Conservation (phyloP, 2,113 vertebrate genomes). For the Ammospiza caudacuta region DNA sequence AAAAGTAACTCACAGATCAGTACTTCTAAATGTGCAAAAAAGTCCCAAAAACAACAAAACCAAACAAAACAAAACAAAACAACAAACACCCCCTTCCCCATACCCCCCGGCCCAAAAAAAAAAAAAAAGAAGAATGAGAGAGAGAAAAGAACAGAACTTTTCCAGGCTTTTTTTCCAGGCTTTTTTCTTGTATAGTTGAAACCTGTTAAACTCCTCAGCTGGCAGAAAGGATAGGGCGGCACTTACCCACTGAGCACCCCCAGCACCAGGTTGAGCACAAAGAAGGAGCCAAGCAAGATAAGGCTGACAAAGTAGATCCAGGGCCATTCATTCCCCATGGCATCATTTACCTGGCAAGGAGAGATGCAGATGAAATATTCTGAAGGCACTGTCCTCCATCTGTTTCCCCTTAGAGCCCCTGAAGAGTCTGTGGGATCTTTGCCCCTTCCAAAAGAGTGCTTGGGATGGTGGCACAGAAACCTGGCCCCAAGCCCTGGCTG, state of each 20-base stretch:
- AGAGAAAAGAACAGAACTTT: not conserved
- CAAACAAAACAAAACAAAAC: too few relatives aligned
- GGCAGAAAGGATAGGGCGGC: not conserved
- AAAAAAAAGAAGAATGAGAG: not conserved
- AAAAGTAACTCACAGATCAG: not conserved
- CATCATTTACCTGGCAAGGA: conserved; percentile 89
- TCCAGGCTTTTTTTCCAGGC: not conserved
- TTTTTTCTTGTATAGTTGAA: not conserved
- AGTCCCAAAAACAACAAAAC: too few relatives aligned
- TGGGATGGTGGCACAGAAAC: not conserved
- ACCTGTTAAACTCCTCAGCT: not conserved
- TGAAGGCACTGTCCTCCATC: not conserved
- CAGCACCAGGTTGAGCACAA: conserved; percentile 95
- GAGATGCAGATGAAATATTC: not conserved
- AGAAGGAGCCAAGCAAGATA: conserved; percentile 95
- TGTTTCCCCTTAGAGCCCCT: not conserved
- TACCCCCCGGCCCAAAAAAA: too few relatives aligned
- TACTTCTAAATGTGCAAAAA: not conserved
- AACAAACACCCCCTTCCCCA: too few relatives aligned
- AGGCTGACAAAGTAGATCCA: conserved; percentile 97
- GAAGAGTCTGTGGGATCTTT: not conserved
- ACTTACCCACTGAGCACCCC: conserved; percentile 95
- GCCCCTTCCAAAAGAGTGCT: not conserved
- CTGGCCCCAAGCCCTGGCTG: not conserved
- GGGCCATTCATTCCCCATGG: conserved; percentile 96